phyloP scores from a whole-genome alignment of 2,113 vertebrate species.

The Salminus brasiliensis region DNA sequence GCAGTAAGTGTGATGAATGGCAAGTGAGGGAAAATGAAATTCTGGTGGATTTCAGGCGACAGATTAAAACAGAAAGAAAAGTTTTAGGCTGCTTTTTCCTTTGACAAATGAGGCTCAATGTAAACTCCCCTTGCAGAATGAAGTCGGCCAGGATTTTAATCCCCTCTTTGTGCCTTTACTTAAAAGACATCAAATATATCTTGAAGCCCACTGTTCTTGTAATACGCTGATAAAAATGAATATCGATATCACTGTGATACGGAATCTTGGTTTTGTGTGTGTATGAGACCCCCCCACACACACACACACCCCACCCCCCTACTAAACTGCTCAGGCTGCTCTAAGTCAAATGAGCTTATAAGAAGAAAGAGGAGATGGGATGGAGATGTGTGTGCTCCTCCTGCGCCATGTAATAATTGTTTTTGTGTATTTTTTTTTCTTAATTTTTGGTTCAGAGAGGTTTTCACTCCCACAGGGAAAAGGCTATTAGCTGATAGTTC shows the following conservation, averaged over 20 bases:
- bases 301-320: not conserved
- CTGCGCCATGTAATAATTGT: constrained; percentile 49
- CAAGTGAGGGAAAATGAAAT: constrained; percentile 38
- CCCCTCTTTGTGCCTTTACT: constrained; percentile 58
- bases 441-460: constrained; percentile 49
- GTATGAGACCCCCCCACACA: not conserved
- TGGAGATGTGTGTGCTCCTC: constrained; percentile 24
- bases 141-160: constrained; percentile 48
- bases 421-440: constrained; percentile 54
- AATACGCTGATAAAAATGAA: constrained; percentile 59
- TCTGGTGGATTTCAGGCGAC: constrained; percentile 43
- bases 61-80: constrained; percentile 36
- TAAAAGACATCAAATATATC: constrained; percentile 65
- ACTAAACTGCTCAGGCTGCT: constrained; percentile 19
- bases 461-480: constrained; percentile 49
- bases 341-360: constrained; percentile 32
- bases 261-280: constrained; percentile 56
- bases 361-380: constrained; percentile 42
- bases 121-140: constrained; percentile 9
- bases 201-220: constrained; percentile 62
- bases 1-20: constrained; percentile 50
- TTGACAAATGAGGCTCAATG: constrained; percentile 25
- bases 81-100: constrained; percentile 1
- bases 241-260: constrained; percentile 66
- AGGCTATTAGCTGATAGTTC: constrained; percentile 56